These are phyloP conservation scores for Hymenopus coronatus DNA, from an alignment of 2,888 invertebrate genomes.

Conservation along the genomic window DNA sequence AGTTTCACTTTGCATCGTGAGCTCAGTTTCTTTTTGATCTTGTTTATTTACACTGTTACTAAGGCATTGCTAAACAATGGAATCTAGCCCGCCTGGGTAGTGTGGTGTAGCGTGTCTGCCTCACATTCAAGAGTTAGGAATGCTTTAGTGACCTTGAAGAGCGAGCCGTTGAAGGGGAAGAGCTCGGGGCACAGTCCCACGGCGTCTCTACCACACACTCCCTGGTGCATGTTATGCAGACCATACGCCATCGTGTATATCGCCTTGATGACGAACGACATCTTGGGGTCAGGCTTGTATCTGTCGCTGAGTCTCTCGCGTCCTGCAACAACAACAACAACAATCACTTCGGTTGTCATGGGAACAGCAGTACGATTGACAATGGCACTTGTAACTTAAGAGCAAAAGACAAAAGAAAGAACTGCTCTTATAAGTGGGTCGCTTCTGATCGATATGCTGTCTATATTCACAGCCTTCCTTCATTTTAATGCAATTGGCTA, in stretches of 20 bases:
- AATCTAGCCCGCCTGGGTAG: too few species aligned
- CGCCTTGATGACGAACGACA: constrained; percentile 76
- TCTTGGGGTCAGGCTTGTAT: constrained; percentile 72
- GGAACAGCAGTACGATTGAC: not conserved
- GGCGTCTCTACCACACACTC: constrained; percentile 56
- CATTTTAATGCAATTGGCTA: not conserved
- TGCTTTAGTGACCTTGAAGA: constrained; percentile 60
- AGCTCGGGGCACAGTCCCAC: constrained; percentile 61
- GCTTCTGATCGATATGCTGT: not conserved
- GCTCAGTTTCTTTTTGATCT: too few species aligned
- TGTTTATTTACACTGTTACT: too few species aligned
- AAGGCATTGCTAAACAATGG: too few species aligned
- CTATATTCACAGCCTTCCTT: not conserved
- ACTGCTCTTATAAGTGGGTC: not conserved
- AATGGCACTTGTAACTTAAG: not conserved
- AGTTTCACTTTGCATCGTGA: too few species aligned
- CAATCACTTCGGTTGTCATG: not conserved
- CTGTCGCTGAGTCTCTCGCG: constrained; percentile 54
- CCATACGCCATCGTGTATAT: constrained; percentile 73
- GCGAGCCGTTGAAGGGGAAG: constrained; percentile 68
- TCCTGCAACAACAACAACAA: constrained; percentile 48
- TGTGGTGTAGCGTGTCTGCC: too few species aligned
- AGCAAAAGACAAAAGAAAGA: not conserved
- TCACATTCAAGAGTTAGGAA: too few species aligned
- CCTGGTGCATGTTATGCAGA: constrained; percentile 65